phyloP scores from a whole-genome alignment of 2,797 vertebrate species.

The Myotis planiceps region DNA sequence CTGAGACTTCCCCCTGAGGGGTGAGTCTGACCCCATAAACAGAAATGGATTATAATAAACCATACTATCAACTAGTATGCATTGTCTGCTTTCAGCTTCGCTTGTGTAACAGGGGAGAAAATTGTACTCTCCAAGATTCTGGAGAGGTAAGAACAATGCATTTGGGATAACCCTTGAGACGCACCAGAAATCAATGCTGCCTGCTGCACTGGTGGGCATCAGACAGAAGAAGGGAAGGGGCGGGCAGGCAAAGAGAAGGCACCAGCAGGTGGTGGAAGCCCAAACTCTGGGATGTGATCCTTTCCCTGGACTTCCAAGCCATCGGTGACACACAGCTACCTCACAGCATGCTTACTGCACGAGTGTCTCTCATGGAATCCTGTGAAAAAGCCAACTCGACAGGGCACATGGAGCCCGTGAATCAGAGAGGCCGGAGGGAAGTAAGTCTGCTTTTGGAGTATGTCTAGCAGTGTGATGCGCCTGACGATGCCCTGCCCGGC shows the following conservation, averaged over 20 bases:
- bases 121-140: not conserved
- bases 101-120: not conserved
- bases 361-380: not conserved
- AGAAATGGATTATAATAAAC: not conserved
- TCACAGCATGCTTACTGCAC: accelerated
- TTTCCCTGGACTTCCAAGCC: not conserved
- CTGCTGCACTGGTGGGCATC: accelerated
- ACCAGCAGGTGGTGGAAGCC: accelerated
- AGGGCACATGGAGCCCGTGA: not conserved
- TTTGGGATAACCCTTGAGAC: not conserved
- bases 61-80: not conserved
- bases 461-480: no score
- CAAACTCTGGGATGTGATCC: not conserved
- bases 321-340: not conserved
- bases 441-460: not conserved
- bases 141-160: not conserved
- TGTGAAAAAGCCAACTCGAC: not conserved
- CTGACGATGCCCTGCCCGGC: no score
- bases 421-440: not conserved
- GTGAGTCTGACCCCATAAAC: not conserved
- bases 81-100: not conserved
- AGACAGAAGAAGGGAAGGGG: not conserved
- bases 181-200: not conserved
- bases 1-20: not conserved
- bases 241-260: not conserved